Evolutionary conservation across 2,113 vertebrate genomes (phyloP).

Genomic region (Pampusana beccarii): DNA sequence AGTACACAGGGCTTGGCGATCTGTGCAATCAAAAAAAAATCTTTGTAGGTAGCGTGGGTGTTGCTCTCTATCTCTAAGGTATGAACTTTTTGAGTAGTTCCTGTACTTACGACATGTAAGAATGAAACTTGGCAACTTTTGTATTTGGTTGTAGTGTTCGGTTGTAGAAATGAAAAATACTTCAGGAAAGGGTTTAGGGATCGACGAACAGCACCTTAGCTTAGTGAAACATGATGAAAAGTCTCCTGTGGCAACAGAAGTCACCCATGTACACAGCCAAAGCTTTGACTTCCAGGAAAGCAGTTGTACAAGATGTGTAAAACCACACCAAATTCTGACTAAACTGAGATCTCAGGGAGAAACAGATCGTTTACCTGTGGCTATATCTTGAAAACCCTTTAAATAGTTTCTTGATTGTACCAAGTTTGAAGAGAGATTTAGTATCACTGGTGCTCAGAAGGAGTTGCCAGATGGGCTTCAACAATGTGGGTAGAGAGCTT

Average conservation of each 20-base stretch:
- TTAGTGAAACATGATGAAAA: background rate
- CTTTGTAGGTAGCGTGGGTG: background rate
- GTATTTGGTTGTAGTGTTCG: background rate
- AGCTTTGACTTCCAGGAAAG: background rate
- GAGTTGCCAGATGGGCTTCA: background rate
- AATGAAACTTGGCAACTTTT: background rate
- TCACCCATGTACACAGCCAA: accelerated
- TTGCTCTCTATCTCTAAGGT: background rate
- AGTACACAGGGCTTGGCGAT: background rate
- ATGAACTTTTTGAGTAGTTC: background rate
- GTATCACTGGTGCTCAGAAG: background rate
- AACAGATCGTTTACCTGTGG: background rate
- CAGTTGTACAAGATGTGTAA: background rate
- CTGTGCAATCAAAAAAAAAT: background rate
- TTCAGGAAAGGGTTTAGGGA: background rate
- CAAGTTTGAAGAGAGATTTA: background rate
- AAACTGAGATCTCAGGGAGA: background rate
- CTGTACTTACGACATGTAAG: background rate
- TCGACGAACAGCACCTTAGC: background rate
- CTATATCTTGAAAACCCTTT: background rate
- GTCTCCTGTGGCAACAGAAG: background rate
- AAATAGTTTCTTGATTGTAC: background rate
- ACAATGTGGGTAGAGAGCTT: background rate
- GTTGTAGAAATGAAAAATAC: background rate
- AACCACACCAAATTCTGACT: background rate